Base-by-base conservation (phyloP, 2,113 vertebrate genomes). In the Pycnonotus jocosus region DNA sequence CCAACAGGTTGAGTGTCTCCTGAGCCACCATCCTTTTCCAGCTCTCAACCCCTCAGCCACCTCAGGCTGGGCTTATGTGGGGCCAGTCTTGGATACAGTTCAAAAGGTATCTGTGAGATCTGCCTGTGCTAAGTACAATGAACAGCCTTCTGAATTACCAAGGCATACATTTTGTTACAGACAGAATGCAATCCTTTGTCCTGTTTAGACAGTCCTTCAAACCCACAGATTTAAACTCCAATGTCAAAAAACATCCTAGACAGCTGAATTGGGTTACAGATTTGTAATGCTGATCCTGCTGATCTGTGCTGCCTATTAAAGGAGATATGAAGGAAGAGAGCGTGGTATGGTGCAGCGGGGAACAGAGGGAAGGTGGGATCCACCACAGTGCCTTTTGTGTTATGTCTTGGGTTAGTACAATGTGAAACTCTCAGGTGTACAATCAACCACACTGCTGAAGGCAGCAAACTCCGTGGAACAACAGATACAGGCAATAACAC, bases 1-100 rank as follows among this genome's bases (percentile, higher is more conserved):
- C 1, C 5, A 51, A 54, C 57, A 68, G 1, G 5, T 0, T 42
- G 21, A n/a, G 4, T 30, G 2, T 51, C 24, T 81, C 48, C 48
- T 71, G 25, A 68, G 38, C 15, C 38, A 50, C 7, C 4, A 42
- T 12, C 14, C 1, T 79, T 70, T 74, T 54, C 20, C n/a, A 88
- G 12, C 7, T 68, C 33, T 38, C 50, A 76, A 2, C 0, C 7
- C 6, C 15, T 6, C 27, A 25, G 35, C 54, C 4, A 8, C 12
- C 12, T 47, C 48, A 80, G 50, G 12, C 31, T 23, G 47, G 22
- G 31, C 2, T 88, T 54, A n/a, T 22, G 11, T 37, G 37, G 15
- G 10, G 7, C 33, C 79, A 33, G n/a, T 47, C 61, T 65, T 64
- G 15, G 37, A 40, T 31, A 24, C 11, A 58, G 18, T 15, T 64